Evolutionary conservation across 1,140 invertebrate species (phyloP).

Genomic region (Cotesia vestalis): DNA sequence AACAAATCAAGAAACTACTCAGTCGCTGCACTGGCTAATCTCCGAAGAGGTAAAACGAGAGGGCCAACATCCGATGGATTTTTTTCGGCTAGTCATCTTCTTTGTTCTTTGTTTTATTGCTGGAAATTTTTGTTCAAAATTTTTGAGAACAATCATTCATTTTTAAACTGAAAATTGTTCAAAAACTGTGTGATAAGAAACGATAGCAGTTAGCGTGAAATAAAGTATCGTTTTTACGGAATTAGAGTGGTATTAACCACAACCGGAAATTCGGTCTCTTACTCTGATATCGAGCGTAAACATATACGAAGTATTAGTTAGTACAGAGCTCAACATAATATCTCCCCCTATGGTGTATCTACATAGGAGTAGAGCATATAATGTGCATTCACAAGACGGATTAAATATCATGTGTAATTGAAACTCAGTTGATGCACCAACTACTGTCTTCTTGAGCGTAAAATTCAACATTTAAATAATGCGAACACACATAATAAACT

Average conservation of each 20-base stretch:
- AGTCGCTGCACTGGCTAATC: too few species aligned
- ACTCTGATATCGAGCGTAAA: constrained; percentile 26
- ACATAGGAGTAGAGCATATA: neutral
- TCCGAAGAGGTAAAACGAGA: too few species aligned
- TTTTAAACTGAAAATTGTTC: too few species aligned
- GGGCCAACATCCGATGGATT: too few species aligned
- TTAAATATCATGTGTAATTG: constrained; percentile 29
- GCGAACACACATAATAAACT: neutral
- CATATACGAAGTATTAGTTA: constrained; percentile 13
- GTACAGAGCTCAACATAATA: too few species aligned
- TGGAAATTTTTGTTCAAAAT: too few species aligned
- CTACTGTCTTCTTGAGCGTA: constrained; percentile 20
- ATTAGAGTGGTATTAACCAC: neutral
- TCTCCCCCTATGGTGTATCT: constrained; percentile 6
- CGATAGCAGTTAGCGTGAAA: too few species aligned
- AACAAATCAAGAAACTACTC: too few species aligned
- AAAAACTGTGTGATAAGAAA: too few species aligned
- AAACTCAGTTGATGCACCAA: constrained; percentile 27
- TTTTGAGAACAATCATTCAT: too few species aligned
- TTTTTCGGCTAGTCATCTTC: too few species aligned
- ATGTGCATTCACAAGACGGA: constrained; percentile 12
- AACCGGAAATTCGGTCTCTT: constrained; percentile 38
- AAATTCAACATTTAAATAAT: constrained; percentile 37
- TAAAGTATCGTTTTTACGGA: neutral
- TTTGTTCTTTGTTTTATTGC: too few species aligned